Evolutionary conservation across 2,888 invertebrate species (phyloP).

Genomic region (Sisyra nigra): DNA sequence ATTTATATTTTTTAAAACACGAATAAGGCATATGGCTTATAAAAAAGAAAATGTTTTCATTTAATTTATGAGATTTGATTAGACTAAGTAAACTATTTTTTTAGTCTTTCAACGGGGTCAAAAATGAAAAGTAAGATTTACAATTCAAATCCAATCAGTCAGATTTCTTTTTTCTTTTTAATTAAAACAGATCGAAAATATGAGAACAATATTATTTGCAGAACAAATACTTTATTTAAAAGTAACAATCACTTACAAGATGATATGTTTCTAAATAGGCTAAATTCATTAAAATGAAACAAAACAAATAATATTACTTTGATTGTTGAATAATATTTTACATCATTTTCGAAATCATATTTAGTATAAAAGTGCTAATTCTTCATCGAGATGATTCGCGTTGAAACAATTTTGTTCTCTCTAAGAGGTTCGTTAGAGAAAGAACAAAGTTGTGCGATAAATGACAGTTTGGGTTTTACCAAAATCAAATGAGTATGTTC

Average conservation of each 20-base stretch:
- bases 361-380: slow-evolving; percentile 4
- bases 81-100: too few relatives aligned
- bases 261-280: slow-evolving; percentile 21
- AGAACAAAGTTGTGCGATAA: not conserved
- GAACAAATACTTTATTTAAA: slow-evolving; percentile 23
- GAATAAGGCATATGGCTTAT: too few relatives aligned
- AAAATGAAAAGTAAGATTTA: too few relatives aligned
- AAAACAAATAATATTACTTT: slow-evolving; percentile 10
- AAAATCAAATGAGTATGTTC: too few relatives aligned
- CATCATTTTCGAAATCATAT: slow-evolving; percentile 1
- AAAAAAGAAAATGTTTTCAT: too few relatives aligned
- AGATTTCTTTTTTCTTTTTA: not conserved
- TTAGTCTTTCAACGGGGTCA: too few relatives aligned
- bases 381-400: slow-evolving; percentile 4
- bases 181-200: not conserved
- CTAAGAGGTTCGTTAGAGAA: not conserved
- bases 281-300: slow-evolving; percentile 8
- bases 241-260: slow-evolving; percentile 24
- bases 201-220: slow-evolving; percentile 11
- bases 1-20: too few relatives aligned
- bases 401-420: slow-evolving; percentile 9
- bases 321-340: slow-evolving; percentile 5
- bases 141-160: not conserved
- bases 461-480: not conserved
- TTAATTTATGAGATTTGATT: too few relatives aligned